Percentiles rank a stretch among this genome's conserved stretches.
phyloP scores from a whole-genome alignment of 1,140 invertebrate species.

The Chymomyza costata region DNA sequence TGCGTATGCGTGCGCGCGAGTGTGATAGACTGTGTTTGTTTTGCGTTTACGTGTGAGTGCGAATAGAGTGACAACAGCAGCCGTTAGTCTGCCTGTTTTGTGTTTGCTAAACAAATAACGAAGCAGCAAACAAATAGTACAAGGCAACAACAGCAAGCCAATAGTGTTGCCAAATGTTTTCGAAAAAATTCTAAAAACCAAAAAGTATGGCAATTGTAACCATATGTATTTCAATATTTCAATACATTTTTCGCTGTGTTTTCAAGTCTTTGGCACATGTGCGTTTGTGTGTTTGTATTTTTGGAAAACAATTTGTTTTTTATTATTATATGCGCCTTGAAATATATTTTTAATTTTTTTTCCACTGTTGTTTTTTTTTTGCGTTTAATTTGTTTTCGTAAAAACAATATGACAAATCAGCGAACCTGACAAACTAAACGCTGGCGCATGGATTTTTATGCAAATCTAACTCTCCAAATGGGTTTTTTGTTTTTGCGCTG shows the following conservation, averaged over 20 bases:
- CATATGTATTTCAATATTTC: conserved; percentile 9
- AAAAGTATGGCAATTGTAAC: conserved; percentile 6
- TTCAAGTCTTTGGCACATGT: no score
- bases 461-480: conserved; percentile 34
- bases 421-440: conserved; percentile 27
- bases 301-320: conserved; percentile 44
- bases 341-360: conserved; percentile 69
- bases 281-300: no score
- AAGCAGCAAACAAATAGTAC: conserved; percentile 3
- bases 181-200: conserved; percentile 9
- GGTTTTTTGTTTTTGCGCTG: no score
- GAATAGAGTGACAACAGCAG: conserved; percentile 24
- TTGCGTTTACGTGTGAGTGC: conserved; percentile 21
- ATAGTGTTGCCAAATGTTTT: conserved; percentile 14
- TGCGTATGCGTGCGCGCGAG: conserved; percentile 8
- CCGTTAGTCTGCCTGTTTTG: conserved; percentile 12
- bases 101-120: conserved; percentile 56
- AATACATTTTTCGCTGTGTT: conserved; percentile 2
- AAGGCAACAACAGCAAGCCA: conserved; percentile 22
- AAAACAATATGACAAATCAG: background rate
- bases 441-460: conserved; percentile 40
- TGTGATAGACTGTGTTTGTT: conserved; percentile 28
- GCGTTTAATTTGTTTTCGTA: conserved; percentile 55
- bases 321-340: conserved; percentile 62
- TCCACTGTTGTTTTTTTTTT: conserved; percentile 68